Evolutionary conservation across 2,888 invertebrate genomes (phyloP).

Genomic region (Sericinus montela): DNA sequence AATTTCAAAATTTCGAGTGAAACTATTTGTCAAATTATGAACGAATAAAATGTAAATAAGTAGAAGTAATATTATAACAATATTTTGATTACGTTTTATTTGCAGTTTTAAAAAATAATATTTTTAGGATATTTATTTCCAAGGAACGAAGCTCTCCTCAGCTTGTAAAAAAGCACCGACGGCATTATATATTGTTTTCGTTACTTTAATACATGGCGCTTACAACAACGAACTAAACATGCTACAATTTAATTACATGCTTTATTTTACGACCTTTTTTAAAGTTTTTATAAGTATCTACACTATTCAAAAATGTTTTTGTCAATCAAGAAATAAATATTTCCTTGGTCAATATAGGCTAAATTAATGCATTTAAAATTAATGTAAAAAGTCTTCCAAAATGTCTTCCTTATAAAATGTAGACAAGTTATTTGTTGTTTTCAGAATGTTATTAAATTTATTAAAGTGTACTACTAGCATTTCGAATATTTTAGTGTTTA

Average conservation of each 20-base stretch:
- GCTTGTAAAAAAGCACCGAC: constrained; percentile 15
- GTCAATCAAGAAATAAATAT: constrained; percentile 44
- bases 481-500: constrained; percentile 45
- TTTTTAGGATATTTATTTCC: no score
- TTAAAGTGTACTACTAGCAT: constrained; percentile 26
- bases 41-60: constrained; percentile 55
- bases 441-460: constrained; percentile 3
- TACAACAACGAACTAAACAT: constrained; percentile 22
- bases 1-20: constrained; percentile 27
- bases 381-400: constrained; percentile 44
- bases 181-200: constrained; percentile 9
- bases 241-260: constrained; percentile 28
- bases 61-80: constrained; percentile 30
- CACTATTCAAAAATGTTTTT: neutral
- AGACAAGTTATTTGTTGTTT: constrained; percentile 13
- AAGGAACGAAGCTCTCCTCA: neutral
- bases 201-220: constrained; percentile 30
- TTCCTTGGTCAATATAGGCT: constrained; percentile 59
- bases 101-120: neutral
- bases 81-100: neutral
- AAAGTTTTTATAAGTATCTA: constrained; percentile 2
- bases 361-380: constrained; percentile 23
- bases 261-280: constrained; percentile 32
- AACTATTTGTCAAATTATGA: constrained; percentile 67
- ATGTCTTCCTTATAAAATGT: constrained; percentile 35